Base-by-base conservation (phyloP, 92 coral and sea anemone genomes). In the Actinernus sp. region DNA sequence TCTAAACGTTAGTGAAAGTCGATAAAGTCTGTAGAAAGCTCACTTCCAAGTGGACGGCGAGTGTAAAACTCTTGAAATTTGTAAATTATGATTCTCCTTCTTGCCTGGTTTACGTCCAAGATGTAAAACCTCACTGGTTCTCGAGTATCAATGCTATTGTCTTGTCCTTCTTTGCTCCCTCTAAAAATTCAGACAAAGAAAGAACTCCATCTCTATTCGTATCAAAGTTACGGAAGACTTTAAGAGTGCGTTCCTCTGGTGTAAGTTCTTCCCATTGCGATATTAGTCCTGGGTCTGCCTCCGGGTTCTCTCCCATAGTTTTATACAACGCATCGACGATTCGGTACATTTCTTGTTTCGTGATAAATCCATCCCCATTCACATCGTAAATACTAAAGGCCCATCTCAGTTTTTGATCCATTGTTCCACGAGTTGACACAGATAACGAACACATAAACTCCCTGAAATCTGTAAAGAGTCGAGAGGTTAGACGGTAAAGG, bases 371-470 rank as follows among this genome's bases (percentile, higher is more conserved):
- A 54, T 94, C 96, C 1, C 98, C 98, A 41, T 94, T 92, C 47
- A 91, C 87, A 57, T 94, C 98, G 58, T 94, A 94, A 69, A 94
- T 92, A 54, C 92, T 90, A 57, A 94, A 94, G 14, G 98, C 98
- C 97, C 97, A 94, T 27, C 74, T 78, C 46, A 94, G 81, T 30
- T 94, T 94, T 75, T 94, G 98, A 25, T 94, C 98, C 91, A 88
- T 88, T 36, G 94, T 83, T 5, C 98, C 98, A 5, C 98, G 97
- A 2, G 98, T 94, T 26, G 98, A 91, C 17, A 94, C 89, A 4
- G 97, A 94, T 7, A 94, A 74, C 18, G 98, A 94, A 23, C 96
- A 92, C 98, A 94, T 94, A 71, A 94, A 94, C 50, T 94, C 98
- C 50, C 98, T 76, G 57, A 94, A 94, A 74, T 94, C 98, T 94